Base-by-base conservation (phyloP, 2,797 vertebrate genomes). In the Urophycis tenuis region DNA sequence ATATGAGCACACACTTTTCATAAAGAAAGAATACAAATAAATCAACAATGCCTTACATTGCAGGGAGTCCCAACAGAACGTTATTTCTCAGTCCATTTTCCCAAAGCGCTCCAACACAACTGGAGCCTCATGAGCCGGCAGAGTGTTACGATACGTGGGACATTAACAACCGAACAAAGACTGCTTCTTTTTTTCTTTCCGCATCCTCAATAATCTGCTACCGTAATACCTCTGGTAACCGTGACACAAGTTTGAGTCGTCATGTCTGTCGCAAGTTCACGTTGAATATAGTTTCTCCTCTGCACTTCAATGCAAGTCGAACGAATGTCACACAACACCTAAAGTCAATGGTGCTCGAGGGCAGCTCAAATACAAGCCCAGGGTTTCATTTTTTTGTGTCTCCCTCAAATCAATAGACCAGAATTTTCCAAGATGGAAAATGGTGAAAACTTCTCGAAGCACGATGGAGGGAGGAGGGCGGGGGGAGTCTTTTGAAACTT, bases 1-100 rank as follows among this genome's bases (percentile, higher is more conserved):
- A 93, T 93, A 93, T 92, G 91, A 92, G 89, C 92, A 93, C 91
- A 93, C 89, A 92, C 85, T 90, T 88, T 87, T 89, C 89, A 90
- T 92, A 91, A 91, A 92, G 87, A 91, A 90, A n/a, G n/a, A 91
- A 91, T 90, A 91, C 87, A 91, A 86, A 90, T 89, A 87, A 91
- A 88, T 85, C 88, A 91, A 90, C 88, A 88, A 87, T 90, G 89
- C 81, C 90, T 92, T 92, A 93, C 92, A 92, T 86, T 89, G 90
- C 87, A 90, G 83, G 87, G 89, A 90, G 84, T 90, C 79, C 79
- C 80, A 87, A 86, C 75, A 84, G 77, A 80, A 76, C 80, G 78
- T 78, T 73, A 82, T 79, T 77, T 83, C 75, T 75, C 85, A 31
- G 30, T 31, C 82, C 77, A 81, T 79, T 82, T 74, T 78, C 75